Evolutionary conservation across 2,113 vertebrate genomes (phyloP), one percentile per base, ranked within the genome.

Genomic region (Reinhardtius hippoglossoides): DNA sequence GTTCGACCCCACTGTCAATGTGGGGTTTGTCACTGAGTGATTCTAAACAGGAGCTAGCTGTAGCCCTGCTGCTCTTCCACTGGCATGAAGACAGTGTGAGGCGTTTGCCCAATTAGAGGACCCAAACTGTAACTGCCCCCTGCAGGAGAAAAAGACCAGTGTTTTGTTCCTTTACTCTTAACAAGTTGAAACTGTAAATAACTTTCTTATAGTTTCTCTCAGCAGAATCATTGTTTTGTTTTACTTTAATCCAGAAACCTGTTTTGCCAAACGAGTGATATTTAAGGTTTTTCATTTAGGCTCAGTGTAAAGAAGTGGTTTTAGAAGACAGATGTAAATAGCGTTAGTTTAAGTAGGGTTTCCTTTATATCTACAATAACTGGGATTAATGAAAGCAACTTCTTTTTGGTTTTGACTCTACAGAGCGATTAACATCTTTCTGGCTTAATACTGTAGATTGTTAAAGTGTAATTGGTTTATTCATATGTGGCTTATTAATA

Each of bases 281-380:
- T 67, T 42, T 44, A 61, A 24, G 24, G 24, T 46, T 86, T 77
- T 83, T 58, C n/a, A 58, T 81, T 86, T 61, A 14, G 21, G 44
- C 79, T 65, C 31, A 46, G 74, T 78, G 81, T 81, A 69, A 76
- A 64, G 74, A 81, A 3, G 23, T 56, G 74, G 88, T 91, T 91
- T 87, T 87, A 76, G 81, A 85, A 71, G 78, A 69, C 40, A 16
- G 60, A 71, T 91, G 89, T 93, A 93, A 87, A 92, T 94, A 93
- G 79, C 81, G 67, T 74, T 59, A 82, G 67, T 40, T 78, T 74
- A 27, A 58, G 48, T 82, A 76, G 74, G 80, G 52, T 83, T 88
- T 74, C 65, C 88, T 88, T 91, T 87, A 65, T 93, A 90, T 82
- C 77, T 78, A 60, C 52, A 76, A 46, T 78, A 70, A 75, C 56